Evolutionary conservation across 37 sponge, comb jelly and placozoan genomes (phyloP).

Genomic region (Dysidea cf. avara): DNA sequence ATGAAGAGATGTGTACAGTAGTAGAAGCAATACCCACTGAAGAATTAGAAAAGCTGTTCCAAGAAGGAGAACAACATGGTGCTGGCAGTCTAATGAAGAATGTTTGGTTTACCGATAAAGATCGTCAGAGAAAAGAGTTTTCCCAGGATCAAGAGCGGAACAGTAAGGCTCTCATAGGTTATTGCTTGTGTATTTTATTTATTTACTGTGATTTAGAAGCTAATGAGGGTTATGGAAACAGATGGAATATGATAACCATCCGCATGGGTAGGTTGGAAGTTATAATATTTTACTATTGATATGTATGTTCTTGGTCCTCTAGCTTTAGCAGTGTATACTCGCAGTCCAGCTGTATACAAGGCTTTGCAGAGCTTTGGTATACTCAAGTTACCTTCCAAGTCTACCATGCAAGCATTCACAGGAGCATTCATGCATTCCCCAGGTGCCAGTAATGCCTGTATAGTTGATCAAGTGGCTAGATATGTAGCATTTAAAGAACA

Average conservation of each 20-base stretch:
- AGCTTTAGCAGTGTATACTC: too few species aligned
- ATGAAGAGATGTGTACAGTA: background rate
- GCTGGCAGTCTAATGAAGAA: background rate
- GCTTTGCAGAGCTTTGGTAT: slow-evolving; percentile 7
- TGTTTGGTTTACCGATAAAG: background rate
- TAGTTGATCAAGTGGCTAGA: background rate
- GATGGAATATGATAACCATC: slow-evolving; percentile 2
- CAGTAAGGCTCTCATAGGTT: background rate
- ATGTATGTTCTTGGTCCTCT: too few species aligned
- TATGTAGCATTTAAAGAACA: too few species aligned
- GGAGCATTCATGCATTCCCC: background rate
- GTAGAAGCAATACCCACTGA: background rate
- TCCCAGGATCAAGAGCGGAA: background rate
- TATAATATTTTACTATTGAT: too few species aligned
- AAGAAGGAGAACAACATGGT: too few species aligned
- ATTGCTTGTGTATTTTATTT: background rate
- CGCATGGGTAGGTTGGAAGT: background rate
- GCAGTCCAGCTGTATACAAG: slow-evolving; percentile 7
- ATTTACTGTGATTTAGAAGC: background rate
- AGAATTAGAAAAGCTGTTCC: background rate
- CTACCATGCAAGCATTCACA: slow-evolving; percentile 11
- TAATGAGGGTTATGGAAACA: background rate
- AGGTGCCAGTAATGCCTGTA: background rate
- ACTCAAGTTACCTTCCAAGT: too few species aligned
- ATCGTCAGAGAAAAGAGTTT: background rate